Evolutionary conservation across 2,113 vertebrate species (phyloP), one percentile per base, ranked within the genome.

Genomic region (Pachypanchax playfairii): DNA sequence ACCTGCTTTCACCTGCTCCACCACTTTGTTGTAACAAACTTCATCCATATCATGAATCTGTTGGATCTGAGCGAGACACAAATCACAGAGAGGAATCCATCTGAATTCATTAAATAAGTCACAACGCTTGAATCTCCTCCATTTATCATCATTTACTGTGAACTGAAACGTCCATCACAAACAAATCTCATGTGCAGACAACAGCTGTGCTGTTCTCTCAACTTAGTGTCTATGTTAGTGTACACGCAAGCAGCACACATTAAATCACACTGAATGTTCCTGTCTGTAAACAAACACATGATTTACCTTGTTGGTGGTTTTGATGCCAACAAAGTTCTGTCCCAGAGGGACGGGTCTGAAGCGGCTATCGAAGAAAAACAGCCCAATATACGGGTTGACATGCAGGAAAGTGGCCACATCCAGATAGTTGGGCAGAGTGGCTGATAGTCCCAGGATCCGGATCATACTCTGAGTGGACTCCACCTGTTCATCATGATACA

Each of bases 381-480:
- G 94, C 53, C 97, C 97, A 54, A 98, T 98, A 39, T 65, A 96
- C 26, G 97, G 97, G 89, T 98, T 99, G 69, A 99, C 97, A 0
- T 98, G 96, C 6, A 99, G 91, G 90, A 99, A 99, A 0, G 92
- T 71, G 49, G 96, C 95, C 64, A 99, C 96, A 43, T 99, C 97
- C 21, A 98, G 92, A 59, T 97, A 98, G 90, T 99, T 99, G 31
- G 97, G 97, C 78, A 99, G 91, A 0, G 97, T 98, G 38, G 97
- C 97, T 44, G 97, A 99, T 6, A 99, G 93, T 4, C 97, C 97
- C 75, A 99, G 92, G 80, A 99, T 99, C 47, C 97, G 87, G 73
- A 99, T 99, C 97, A 99, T 99, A 63, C 97, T 99, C 82, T 99
- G 97, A 3, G 96, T 98, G 24, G 96, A 97, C 84, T 99, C 97